These are phyloP conservation scores for Poecilia latipinna DNA, from an alignment of 2,113 vertebrate genomes.

Conservation along the genomic window DNA sequence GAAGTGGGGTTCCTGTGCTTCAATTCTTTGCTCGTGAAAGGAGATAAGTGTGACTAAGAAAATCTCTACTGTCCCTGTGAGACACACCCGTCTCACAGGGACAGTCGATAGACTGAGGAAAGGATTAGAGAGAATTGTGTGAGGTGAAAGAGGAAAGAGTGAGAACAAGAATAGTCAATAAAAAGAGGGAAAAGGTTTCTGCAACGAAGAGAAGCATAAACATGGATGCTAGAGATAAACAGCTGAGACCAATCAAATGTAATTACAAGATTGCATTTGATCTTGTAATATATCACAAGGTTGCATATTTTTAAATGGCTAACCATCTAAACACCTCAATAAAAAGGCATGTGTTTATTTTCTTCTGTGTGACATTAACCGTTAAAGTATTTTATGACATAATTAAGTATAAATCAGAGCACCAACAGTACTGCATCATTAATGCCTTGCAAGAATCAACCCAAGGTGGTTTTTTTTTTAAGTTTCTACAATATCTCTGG, in stretches of 20 bases:
- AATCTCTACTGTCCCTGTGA: conserved; percentile 12
- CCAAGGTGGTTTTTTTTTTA: too few species aligned
- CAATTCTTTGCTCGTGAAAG: conserved; percentile 9
- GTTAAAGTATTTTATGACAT: not conserved
- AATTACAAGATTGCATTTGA: not conserved
- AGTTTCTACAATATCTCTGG: too few species aligned
- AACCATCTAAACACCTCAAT: conserved; percentile 15
- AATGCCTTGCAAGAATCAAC: too few species aligned
- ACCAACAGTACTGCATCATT: not conserved
- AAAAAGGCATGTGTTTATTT: not conserved
- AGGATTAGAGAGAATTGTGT: not conserved
- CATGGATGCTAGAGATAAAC: not conserved
- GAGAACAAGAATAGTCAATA: not conserved
- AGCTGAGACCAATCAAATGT: not conserved
- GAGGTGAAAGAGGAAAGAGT: not conserved
- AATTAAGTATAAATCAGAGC: not conserved
- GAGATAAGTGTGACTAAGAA: conserved; percentile 31
- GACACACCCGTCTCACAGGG: not conserved
- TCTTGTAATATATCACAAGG: not conserved
- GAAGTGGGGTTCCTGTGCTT: not conserved
- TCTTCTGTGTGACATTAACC: not conserved
- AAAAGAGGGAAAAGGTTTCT: not conserved
- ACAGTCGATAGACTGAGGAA: not conserved
- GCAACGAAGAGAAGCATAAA: not conserved
- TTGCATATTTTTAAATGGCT: not conserved